phyloP scores from a whole-genome alignment of 1,140 invertebrate species.

The Drosophila teissieri region DNA sequence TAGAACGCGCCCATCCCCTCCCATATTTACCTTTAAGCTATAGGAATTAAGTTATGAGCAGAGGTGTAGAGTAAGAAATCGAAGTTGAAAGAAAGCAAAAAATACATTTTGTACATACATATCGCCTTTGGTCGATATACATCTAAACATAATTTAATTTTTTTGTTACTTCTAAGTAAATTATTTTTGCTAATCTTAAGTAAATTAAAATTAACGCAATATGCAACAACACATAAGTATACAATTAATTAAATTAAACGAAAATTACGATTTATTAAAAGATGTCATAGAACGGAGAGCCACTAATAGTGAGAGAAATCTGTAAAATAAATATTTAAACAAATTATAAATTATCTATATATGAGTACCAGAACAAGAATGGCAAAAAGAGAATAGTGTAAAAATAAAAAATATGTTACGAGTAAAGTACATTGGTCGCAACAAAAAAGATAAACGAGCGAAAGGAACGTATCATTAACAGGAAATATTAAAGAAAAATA shows the following conservation, averaged over 20 bases:
- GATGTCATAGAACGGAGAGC: constrained; percentile 23
- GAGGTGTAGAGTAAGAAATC: constrained; percentile 11
- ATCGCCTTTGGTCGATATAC: constrained; percentile 49
- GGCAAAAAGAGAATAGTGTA: constrained; percentile 14
- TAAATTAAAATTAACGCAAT: constrained; percentile 60
- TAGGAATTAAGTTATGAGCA: constrained; percentile 1
- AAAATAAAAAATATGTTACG: constrained; percentile 36
- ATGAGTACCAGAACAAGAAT: constrained; percentile 30
- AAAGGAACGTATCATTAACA: constrained; percentile 66
- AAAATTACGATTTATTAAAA: constrained; percentile 66
- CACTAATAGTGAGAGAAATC: constrained; percentile 60
- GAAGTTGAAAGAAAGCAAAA: constrained; percentile 76
- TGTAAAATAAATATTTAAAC: constrained; percentile 67
- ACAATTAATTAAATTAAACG: constrained; percentile 82
- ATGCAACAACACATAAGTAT: constrained; percentile 67
- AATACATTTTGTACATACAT: constrained; percentile 81
- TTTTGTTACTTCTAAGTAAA: constrained; percentile 53
- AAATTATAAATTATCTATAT: constrained; percentile 45
- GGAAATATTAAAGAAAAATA: constrained; percentile 50
- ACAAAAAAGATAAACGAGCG: constrained; percentile 38
- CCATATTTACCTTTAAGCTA: constrained; percentile 11
- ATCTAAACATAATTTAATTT: constrained; percentile 49
- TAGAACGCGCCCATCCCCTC: constrained; percentile 22
- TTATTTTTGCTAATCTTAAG: constrained; percentile 63
- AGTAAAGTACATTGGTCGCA: constrained; percentile 47